phyloP scores from a whole-genome alignment of 2,888 invertebrate genomes.

The Amiota communis region DNA sequence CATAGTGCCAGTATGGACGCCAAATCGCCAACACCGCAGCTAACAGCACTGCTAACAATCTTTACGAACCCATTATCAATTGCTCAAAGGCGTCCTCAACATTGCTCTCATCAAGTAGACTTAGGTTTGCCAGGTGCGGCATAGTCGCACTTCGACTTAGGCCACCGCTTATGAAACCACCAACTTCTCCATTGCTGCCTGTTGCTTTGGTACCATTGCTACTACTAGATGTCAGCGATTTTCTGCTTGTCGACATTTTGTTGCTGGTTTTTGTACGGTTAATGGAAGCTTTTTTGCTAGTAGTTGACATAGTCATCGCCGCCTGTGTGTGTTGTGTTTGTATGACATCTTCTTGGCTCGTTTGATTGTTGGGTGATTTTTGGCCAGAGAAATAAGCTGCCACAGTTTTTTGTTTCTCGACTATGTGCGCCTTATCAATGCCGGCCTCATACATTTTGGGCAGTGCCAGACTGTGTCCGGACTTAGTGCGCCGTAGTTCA shows the following conservation, averaged over 20 bases:
- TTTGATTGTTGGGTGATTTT: constrained; percentile 69
- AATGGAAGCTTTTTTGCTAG: constrained; percentile 63
- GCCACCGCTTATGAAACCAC: constrained; percentile 64
- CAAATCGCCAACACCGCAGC: too few species aligned
- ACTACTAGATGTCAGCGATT: constrained; percentile 65
- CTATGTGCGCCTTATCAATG: constrained; percentile 79
- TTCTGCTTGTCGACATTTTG: constrained; percentile 74
- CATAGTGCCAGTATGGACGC: too few species aligned
- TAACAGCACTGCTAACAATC: not conserved
- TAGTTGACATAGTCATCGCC: not conserved
- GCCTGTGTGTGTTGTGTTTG: not conserved
- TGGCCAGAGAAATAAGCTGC: constrained; percentile 81
- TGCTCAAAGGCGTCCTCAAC: constrained; percentile 92
- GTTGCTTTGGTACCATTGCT: constrained; percentile 38
- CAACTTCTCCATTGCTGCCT: constrained; percentile 55
- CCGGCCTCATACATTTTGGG: constrained; percentile 89
- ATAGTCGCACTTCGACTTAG: constrained; percentile 84
- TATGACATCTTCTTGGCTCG: constrained; percentile 6
- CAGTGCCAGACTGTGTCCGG: constrained; percentile 82
- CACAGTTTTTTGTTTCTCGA: constrained; percentile 82
- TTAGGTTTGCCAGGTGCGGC: constrained; percentile 80
- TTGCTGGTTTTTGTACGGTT: constrained; percentile 75
- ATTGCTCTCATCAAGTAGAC: constrained; percentile 84
- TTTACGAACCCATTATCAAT: constrained; percentile 78
- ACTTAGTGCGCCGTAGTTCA: constrained; percentile 77